Percentiles rank a stretch among this genome's conserved stretches.
Conservation (phyloP, 2,888 invertebrate genomes). For the Mimas tiliae region DNA sequence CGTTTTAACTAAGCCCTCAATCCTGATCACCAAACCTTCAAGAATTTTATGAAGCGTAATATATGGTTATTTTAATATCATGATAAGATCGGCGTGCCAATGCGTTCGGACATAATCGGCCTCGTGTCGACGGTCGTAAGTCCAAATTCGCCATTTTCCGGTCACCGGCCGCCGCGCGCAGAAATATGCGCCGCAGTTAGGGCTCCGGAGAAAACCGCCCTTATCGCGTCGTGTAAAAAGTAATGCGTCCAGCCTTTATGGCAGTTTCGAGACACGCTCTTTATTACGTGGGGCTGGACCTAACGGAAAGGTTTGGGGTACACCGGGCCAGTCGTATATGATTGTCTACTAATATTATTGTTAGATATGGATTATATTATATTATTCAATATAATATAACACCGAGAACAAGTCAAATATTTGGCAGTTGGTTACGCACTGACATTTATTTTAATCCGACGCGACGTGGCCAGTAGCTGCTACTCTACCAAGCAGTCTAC, state of each 20-base stretch:
- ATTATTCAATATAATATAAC: no score
- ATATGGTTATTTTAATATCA: constrained; percentile 5
- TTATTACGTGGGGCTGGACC: constrained; percentile 76
- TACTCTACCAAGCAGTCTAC: no score
- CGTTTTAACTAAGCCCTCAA: neutral
- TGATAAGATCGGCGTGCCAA: constrained; percentile 30
- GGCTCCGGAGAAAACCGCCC: constrained; percentile 62
- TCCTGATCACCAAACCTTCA: neutral
- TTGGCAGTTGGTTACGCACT: no score
- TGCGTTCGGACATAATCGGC: constrained; percentile 44
- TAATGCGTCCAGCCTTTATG: constrained; percentile 83
- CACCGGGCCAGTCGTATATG: constrained; percentile 40
- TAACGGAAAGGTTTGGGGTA: constrained; percentile 36
- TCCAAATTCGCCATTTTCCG: constrained; percentile 64
- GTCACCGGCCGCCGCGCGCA: constrained; percentile 58
- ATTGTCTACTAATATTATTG: neutral
- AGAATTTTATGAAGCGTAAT: neutral
- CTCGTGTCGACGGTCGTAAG: constrained; percentile 32
- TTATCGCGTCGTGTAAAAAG: constrained; percentile 82
- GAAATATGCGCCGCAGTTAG: constrained; percentile 60
- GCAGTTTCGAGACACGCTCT: constrained; percentile 83
- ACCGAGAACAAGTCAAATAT: no score
- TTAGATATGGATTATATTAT: no score
- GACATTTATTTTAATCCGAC: no score
- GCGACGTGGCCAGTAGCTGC: no score